A percentile compares a stretch with the other conserved stretches of the same genome.
Conservation (phyloP, 2,797 vertebrate genomes). For the Protosalanx chinensis region DNA sequence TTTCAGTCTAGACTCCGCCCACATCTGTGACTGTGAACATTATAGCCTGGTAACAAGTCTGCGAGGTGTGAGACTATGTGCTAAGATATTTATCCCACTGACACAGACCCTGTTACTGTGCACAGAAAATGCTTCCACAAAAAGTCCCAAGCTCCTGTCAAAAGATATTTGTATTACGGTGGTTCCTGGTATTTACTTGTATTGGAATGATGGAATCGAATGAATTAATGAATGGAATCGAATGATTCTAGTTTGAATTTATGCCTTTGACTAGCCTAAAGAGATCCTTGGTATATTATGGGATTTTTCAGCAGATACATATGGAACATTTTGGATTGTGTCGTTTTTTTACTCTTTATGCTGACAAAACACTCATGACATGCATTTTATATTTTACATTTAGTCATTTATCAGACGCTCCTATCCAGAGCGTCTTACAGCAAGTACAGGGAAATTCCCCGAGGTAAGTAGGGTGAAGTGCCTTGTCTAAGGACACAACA, state of each 20-base stretch:
- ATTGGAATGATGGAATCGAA: too few species aligned
- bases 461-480: too few species aligned
- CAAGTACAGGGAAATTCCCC: too few species aligned
- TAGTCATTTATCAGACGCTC: too few species aligned
- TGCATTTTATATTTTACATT: too few species aligned
- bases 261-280: neutral
- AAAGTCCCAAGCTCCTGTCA: neutral
- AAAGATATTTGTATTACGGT: neutral
- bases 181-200: too few species aligned
- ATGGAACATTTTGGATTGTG: neutral
- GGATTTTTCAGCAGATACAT: neutral
- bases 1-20: neutral
- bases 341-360: neutral
- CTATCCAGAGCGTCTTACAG: too few species aligned
- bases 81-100: neutral
- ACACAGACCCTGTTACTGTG: neutral
- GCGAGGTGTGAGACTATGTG: neutral
- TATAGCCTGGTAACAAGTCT: neutral
- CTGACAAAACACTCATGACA: too few species aligned
- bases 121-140: neutral
- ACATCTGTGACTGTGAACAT: neutral
- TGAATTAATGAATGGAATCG: too few species aligned
- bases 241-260: too few species aligned
- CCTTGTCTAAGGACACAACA: too few species aligned
- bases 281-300: too few species aligned